Percentiles rank a stretch among this genome's conserved stretches.
These are phyloP conservation scores for Phaonia tiefii DNA, from an alignment of 2,888 invertebrate genomes.

Conservation along the genomic window DNA sequence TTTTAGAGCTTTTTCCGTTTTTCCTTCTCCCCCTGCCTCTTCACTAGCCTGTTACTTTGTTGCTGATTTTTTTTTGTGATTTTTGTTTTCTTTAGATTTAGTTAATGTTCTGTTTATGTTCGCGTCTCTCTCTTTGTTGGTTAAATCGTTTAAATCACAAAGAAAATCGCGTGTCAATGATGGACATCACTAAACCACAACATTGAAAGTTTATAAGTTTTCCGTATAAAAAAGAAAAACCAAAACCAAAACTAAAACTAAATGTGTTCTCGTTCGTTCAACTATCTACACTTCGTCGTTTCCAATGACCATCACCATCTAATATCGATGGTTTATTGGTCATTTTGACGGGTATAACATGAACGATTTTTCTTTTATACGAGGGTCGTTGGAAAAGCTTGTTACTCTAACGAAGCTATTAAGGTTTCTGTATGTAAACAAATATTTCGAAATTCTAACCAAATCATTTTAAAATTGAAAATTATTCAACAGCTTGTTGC, in stretches of 20 bases:
- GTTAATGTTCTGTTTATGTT: slow-evolving; percentile 3
- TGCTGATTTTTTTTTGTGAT: not conserved
- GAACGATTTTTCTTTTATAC: not conserved
- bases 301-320: not conserved
- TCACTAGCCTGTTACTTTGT: not conserved
- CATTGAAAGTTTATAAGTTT: too few species aligned
- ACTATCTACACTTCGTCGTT: too few species aligned
- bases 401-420: too few species aligned
- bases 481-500: too few species aligned
- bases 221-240: too few species aligned
- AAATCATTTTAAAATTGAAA: too few species aligned
- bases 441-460: too few species aligned
- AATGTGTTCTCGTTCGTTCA: too few species aligned
- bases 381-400: too few species aligned
- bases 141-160: slow-evolving; percentile 10
- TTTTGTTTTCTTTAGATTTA: not conserved
- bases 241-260: too few species aligned
- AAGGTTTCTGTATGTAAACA: too few species aligned
- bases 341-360: not conserved
- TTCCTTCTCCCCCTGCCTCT: slow-evolving; percentile 1
- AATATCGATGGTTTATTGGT: slow-evolving; percentile 11
- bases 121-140: not conserved
- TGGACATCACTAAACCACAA: slow-evolving; percentile 21
- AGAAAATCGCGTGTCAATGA: slow-evolving; percentile 56
- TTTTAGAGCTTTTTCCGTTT: too few species aligned